Conservation (phyloP, 2,797 vertebrate species). For the Discoglossus pictus region DNA sequence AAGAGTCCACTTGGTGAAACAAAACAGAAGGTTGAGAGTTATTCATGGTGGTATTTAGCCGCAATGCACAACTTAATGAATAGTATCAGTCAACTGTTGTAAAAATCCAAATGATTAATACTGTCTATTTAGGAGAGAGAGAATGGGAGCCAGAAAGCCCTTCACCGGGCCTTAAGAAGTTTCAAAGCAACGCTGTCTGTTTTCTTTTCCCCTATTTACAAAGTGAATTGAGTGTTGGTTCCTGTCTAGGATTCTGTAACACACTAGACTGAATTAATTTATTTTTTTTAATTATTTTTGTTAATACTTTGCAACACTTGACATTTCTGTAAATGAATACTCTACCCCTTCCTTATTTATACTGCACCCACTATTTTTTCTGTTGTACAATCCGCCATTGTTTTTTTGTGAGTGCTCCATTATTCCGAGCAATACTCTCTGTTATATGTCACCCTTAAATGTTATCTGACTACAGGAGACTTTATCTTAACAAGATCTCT, state of each 20-base stretch:
- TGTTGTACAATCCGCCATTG: not conserved
- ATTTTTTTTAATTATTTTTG: slow-evolving; percentile 31
- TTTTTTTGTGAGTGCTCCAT: not conserved
- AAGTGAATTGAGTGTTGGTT: slow-evolving; percentile 25
- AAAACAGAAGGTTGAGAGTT: slow-evolving; percentile 81
- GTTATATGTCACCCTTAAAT: slow-evolving; percentile 25
- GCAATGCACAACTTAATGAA: slow-evolving; percentile 79
- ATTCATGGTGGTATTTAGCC: slow-evolving; percentile 78
- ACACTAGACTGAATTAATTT: slow-evolving; percentile 6
- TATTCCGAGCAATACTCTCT: slow-evolving; percentile 3
- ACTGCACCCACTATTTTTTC: no score
- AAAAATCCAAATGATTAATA: slow-evolving; percentile 87
- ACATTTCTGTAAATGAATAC: slow-evolving; percentile 13
- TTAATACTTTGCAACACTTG: slow-evolving; percentile 21
- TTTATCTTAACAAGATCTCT: slow-evolving; percentile 43
- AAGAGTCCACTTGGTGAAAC: slow-evolving; percentile 85
- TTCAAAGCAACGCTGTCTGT: slow-evolving; percentile 54
- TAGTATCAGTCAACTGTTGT: slow-evolving; percentile 79
- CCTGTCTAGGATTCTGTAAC: not conserved
- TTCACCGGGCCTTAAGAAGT: slow-evolving; percentile 54
- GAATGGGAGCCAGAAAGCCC: slow-evolving; percentile 54
- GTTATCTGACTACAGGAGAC: slow-evolving; percentile 30
- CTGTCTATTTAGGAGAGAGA: slow-evolving; percentile 60
- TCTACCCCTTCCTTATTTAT: no score
- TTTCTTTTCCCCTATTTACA: slow-evolving; percentile 52